These are phyloP conservation scores for Chesias legatella DNA, from an alignment of 2,888 invertebrate species.

Conservation along the genomic window DNA sequence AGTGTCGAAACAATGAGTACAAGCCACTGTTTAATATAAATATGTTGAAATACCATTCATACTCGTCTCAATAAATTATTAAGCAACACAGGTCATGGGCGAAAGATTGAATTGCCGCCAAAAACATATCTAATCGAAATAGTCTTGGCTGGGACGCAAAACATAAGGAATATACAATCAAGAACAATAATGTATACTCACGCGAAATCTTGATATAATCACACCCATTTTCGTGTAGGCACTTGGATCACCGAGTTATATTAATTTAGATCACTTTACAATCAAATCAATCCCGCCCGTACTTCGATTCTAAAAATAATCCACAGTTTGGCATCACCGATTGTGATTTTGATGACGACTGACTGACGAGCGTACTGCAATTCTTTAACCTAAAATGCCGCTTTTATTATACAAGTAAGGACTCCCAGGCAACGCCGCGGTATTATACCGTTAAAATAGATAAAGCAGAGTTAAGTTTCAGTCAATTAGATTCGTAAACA, in stretches of 20 bases:
- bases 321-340: constrained; percentile 50
- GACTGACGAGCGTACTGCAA: constrained; percentile 51
- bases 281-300: constrained; percentile 43
- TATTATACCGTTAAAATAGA: constrained; percentile 15
- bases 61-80: constrained; percentile 19
- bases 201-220: constrained; percentile 84
- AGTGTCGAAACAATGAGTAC: constrained; percentile 4
- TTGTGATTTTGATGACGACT: constrained; percentile 56
- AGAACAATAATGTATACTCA: constrained; percentile 62
- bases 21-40: neutral
- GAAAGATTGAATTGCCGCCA: constrained; percentile 68
- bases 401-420: constrained; percentile 24
- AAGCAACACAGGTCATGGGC: constrained; percentile 49
- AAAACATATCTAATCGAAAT: constrained; percentile 56
- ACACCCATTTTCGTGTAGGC: constrained; percentile 79
- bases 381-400: constrained; percentile 65
- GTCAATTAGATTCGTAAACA: constrained; percentile 24
- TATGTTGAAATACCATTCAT: constrained; percentile 4
- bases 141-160: constrained; percentile 65
- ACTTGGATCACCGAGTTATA: constrained; percentile 18
- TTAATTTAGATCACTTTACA: constrained; percentile 39
- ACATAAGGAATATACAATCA: constrained; percentile 39
- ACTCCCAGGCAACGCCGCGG: constrained; percentile 3
- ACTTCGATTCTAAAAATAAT: constrained; percentile 62
- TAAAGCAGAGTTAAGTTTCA: constrained; percentile 27